Evolutionary conservation across 2,113 vertebrate genomes (phyloP).

Genomic region (Amphiprion ocellaris): DNA sequence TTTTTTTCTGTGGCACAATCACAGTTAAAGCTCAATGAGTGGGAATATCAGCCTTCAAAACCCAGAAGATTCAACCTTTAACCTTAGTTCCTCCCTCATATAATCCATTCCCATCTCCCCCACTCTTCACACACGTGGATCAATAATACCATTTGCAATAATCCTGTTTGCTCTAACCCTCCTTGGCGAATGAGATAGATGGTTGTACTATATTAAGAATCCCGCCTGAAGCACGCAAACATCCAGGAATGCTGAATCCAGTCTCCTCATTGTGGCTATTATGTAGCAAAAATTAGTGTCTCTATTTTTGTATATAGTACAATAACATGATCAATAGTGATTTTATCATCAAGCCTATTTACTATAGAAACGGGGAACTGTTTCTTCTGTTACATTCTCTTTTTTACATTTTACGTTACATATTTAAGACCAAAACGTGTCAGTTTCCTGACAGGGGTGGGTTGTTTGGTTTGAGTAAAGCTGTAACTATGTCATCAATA

Average conservation of each 20-base stretch:
- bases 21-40: slow-evolving; percentile 5
- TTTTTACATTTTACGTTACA: not conserved
- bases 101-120: not conserved
- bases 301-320: not conserved
- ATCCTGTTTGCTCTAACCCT: slow-evolving; percentile 37
- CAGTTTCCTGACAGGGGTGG: not conserved
- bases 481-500: not conserved
- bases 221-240: not conserved
- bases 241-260: not conserved
- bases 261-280: not conserved
- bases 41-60: not conserved
- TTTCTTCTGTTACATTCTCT: not conserved
- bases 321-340: too few relatives aligned
- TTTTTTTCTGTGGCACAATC: not conserved
- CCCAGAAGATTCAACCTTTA: slow-evolving; percentile 27
- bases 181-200: not conserved
- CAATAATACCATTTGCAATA: slow-evolving; percentile 46
- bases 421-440: not conserved
- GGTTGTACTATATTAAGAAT: slow-evolving; percentile 1
- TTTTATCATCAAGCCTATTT: too few relatives aligned
- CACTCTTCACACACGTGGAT: slow-evolving; percentile 18
- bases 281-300: slow-evolving; percentile 5
- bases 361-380: not conserved
- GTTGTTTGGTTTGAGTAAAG: not conserved
- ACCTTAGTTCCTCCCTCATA: slow-evolving; percentile 14